Base-by-base conservation (phyloP, 2,888 invertebrate genomes). In the Actias luna region DNA sequence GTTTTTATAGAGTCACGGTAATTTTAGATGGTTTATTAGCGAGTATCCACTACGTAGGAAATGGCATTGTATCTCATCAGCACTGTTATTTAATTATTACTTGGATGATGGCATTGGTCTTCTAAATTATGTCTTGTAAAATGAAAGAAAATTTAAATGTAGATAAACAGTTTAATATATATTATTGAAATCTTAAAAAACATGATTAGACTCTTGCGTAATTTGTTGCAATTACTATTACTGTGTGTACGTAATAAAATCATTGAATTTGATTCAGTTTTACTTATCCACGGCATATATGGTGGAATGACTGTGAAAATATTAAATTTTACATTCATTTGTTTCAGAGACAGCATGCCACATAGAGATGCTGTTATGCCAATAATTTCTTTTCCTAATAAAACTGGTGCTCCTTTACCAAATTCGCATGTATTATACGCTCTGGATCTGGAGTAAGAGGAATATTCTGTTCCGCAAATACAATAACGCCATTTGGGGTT, bases 401-500 rank as follows among this genome's bases (percentile, higher is more conserved):
- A 60, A 35, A 87, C 78, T 2, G 89, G 87, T 1, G 76, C 84
- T n/a, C 89, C 89, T 61, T 80, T 76, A 1, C 88, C 88, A 64
- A 88, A 88, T 57, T 79, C 69, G 0, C 69, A 63, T 4, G 70
- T 72, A 50, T 4, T 25, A 65, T 84, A 80, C 2, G 77, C 79
- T 52, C 58, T 73, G 1, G 55, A 60, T 52, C 58, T 73, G 1
- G 55, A 60, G 36, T 62, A 59, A 7, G 65, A 63, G 2, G 73
- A 63, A 39, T 75, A 69, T 71, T 89, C 85, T 25, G 75, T 69
- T 33, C 88, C 89, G 64, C 89, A 89, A 22, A 88, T 69, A 66
- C 85, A 87, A 65, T 89, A 87, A 67, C 83, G 84, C 88, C 88
- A 89, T 65, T 80, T 83, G 0, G 87, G 83, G 67, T 86, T 85